phyloP scores from a whole-genome alignment of 2,888 invertebrate species.

The Megalurothrips usitatus region DNA sequence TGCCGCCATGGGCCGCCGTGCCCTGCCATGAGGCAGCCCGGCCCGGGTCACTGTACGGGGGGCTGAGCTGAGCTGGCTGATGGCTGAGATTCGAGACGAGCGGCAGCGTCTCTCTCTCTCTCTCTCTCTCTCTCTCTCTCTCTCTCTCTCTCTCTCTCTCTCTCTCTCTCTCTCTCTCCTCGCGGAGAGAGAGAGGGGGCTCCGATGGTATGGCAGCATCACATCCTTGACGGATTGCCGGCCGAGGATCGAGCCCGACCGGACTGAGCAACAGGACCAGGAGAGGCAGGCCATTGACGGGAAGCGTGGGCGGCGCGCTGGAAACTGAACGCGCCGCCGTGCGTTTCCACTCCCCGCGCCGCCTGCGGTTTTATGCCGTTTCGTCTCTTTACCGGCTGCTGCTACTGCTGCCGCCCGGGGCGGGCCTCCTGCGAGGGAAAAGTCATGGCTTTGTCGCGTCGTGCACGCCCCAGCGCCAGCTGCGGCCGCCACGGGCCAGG shows the following conservation, averaged over 20 bases:
- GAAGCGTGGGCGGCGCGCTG: no score
- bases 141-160: not conserved
- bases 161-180: not conserved
- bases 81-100: not conserved
- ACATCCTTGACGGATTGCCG: constrained; percentile 19
- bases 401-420: no score
- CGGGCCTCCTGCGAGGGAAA: no score
- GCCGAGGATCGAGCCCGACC: not conserved
- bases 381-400: no score
- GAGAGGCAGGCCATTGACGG: no score
- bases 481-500: not conserved
- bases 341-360: no score
- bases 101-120: not conserved
- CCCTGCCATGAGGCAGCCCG: not conserved
- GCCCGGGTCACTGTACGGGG: constrained; percentile 7
- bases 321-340: not conserved
- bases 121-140: no score
- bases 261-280: not conserved
- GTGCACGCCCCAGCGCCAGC: not conserved
- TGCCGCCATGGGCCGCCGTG: not conserved
- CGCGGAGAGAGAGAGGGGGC: not conserved
- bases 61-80: constrained; percentile 14
- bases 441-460: no score
- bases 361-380: no score
- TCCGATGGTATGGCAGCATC: not conserved